Base-by-base conservation (phyloP, 2,797 vertebrate genomes). In the Odontamblyopus rebecca region DNA sequence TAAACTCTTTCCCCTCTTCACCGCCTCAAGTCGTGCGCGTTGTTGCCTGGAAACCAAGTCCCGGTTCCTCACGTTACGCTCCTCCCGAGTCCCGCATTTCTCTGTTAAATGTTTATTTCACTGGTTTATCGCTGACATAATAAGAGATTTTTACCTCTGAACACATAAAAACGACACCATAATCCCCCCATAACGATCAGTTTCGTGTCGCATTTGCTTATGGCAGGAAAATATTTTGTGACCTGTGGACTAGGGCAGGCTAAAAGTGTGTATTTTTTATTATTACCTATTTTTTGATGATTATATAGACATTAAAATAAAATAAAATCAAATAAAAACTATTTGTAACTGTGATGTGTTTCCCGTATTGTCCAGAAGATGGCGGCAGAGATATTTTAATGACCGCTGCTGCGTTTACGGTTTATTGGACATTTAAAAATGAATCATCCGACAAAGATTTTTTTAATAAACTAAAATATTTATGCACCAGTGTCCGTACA, bases 1-100 rank as follows among this genome's bases (percentile, higher is more conserved):
- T 2, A 54, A 65, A 35, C 63, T 62, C 50, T 59, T 5, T 32
- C 30, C 59, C 68, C 69, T 63, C 4, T 48, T 7, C 5, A 4
- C n/a, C 6, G 23, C 44, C 51, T 1, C 29, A 61, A 64, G 67
- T 70, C 73, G 30, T 64, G 2, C 48, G 62, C 68, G 69, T 67
- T 68, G 89, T 91, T 88, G 90, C 91, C 35, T 71, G 67, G 90
- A 79, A 80, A 90, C 89, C 44, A 38, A 30, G 6, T 2, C 8
- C 8, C 32, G 12, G 54, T 61, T 62, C 65, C 63, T 30, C 51
- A 8, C 38, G 38, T 64, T 27, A 44, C 62, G 54, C 41, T 2
- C 2, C 13, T 26, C 9, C 32, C 6, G 19, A 61, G 3, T 60
- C 29, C 29, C 16, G 13, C 29, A 5, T 13, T 16, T 5, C 57